A percentile compares a stretch with the other conserved stretches of the same genome.
Evolutionary conservation across 1,140 invertebrate species (phyloP).

Genomic region (Caenorhabditis inopinata): DNA sequence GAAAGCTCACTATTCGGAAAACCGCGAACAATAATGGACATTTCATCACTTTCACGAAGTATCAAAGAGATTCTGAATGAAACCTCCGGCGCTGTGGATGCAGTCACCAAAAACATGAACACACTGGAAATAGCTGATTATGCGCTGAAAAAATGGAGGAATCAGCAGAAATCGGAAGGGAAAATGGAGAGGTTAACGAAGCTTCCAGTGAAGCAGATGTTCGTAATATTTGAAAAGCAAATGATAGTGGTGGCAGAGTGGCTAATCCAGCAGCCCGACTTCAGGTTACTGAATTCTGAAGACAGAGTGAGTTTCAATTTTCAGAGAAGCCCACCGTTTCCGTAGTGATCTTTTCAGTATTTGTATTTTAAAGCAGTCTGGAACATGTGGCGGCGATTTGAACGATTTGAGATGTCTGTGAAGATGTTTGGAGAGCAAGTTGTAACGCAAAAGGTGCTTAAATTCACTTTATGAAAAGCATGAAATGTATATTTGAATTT

Average conservation of each 20-base stretch:
- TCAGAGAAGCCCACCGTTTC: no score
- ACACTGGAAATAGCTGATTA: background rate
- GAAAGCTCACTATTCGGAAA: background rate
- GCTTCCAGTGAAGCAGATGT: conserved; percentile 8
- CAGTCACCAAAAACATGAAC: background rate
- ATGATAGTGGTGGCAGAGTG: conserved; percentile 19
- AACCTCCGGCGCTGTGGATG: background rate
- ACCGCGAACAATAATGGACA: background rate
- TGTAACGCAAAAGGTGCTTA: background rate
- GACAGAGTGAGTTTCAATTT: background rate
- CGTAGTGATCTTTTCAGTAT: background rate
- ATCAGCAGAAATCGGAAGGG: background rate
- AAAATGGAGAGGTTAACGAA: background rate
- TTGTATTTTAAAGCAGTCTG: background rate
- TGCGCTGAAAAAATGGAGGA: conserved; percentile 4
- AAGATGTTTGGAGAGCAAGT: background rate
- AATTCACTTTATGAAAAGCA: no score
- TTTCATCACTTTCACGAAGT: background rate
- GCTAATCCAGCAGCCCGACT: background rate
- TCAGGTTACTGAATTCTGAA: background rate
- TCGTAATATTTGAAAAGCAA: background rate
- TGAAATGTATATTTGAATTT: no score
- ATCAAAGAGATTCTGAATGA: conserved; percentile 3
- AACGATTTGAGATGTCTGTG: conserved; percentile 14
- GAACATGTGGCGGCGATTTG: conserved; percentile 10